Base-by-base conservation (phyloP, 1,140 invertebrate species). In the Cheumatopsyche charites region DNA sequence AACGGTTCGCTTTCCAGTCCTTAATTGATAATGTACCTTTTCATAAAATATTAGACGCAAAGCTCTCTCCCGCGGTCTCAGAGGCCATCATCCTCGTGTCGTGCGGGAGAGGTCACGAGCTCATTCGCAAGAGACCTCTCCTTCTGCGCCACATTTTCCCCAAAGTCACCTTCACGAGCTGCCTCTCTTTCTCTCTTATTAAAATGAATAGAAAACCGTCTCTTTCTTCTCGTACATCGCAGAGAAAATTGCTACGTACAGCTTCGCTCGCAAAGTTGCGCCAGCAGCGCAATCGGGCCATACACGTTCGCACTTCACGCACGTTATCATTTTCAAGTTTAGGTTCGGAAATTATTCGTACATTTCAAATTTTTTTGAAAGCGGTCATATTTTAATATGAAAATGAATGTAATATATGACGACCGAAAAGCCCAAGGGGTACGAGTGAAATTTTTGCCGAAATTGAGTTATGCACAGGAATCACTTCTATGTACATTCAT, bases 121-220 rank as follows among this genome's bases (percentile, higher is more conserved):
- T 71, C 49, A 15, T 45, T 52, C 72, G 67, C 72, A 26, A 55
- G 72, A 73, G 72, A 73, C 72, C 67, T 52, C 58, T 62, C 69
- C 55, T 55, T 68, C 66, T 55, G 66, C 62, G 73, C 71, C 70
- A 62, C 41, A 70, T 67, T 75, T 73, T 75, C 74, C 74, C 74
- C 47, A 73, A 71, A 67, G 74, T 75, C 62, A 75, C 74, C 74
- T 75, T 75, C 74, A 70, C 42, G 23, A 62, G 17, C 17, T 47
- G 5, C 41, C 13, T 73, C 58, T 67, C 62, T 19, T 49, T 71
- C 66, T 17, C 62, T 11, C 47, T 15, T 19, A 17, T 17, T 17
- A 9, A 12, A 26, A 19, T 19, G 23, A 25, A 70, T n/a, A n/a
- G n/a, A n/a, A n/a, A n/a, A n/a, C 71, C 58, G 55, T 67, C 23